Evolutionary conservation across 2,797 vertebrate genomes (phyloP).

Genomic region (Falco naumanni): DNA sequence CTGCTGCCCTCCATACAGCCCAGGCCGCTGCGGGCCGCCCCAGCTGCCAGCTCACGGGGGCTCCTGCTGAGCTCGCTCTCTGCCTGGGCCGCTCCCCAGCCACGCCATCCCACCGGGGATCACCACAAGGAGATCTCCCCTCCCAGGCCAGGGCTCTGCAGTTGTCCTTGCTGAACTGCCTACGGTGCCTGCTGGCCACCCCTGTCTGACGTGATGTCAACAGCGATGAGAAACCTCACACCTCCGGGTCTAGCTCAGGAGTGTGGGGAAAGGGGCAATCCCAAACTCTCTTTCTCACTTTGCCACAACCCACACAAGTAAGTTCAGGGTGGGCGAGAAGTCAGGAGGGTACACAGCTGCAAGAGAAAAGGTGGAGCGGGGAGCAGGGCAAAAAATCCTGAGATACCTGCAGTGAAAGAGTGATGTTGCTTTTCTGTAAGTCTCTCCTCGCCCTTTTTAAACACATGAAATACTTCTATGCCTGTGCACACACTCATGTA

Average conservation of each 20-base stretch:
- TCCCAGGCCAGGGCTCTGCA: neutral
- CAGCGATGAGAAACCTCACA: neutral
- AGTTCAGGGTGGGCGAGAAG: too few relatives aligned
- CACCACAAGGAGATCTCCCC: neutral
- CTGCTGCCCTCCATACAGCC: too few relatives aligned
- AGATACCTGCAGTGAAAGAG: neutral
- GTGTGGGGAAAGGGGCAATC: neutral
- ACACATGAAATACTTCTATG: neutral
- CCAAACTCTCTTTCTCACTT: too few relatives aligned
- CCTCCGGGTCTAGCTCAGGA: neutral
- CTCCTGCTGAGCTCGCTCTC: neutral
- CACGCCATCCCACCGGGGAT: neutral
- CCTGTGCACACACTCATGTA: neutral
- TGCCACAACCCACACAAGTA: too few relatives aligned
- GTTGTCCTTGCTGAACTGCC: neutral
- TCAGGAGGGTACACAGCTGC: too few relatives aligned
- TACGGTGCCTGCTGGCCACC: neutral
- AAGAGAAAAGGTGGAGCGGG: neutral
- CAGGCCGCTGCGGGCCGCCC: too few relatives aligned
- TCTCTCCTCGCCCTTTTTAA: neutral
- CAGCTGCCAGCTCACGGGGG: too few relatives aligned
- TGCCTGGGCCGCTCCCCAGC: neutral
- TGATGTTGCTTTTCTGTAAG: neutral
- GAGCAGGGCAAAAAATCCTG: neutral
- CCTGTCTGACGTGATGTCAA: neutral